Percentiles rank a stretch among this genome's conserved stretches.
These are phyloP conservation scores for Lepidocyrtinus sp. DNA, from an alignment of 2,888 invertebrate species.

Conservation along the genomic window DNA sequence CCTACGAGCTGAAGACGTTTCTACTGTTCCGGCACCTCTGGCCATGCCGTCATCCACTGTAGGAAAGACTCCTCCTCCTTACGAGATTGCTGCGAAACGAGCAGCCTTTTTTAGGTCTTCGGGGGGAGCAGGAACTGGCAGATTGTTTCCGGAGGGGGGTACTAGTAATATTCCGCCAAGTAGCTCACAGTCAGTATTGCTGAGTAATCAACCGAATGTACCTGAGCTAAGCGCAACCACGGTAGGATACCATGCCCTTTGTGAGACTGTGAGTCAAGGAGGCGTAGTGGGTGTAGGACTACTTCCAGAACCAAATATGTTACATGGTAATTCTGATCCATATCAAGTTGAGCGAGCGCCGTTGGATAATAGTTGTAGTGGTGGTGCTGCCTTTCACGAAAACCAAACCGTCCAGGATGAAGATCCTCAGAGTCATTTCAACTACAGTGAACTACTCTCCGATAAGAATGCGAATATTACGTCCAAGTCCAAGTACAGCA, in stretches of 20 bases:
- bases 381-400: conserved; percentile 16
- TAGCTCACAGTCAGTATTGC: too few relatives aligned
- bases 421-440: conserved; percentile 6
- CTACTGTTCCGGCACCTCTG: not conserved
- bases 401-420: conserved; percentile 23
- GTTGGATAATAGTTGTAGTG: too few relatives aligned
- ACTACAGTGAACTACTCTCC: conserved; percentile 18
- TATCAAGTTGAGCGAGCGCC: conserved; percentile 18
- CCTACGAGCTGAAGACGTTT: not conserved
- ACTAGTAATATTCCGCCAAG: not conserved
- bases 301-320: conserved; percentile 7
- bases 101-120: conserved; percentile 68
- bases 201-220: not conserved
- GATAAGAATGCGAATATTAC: conserved; percentile 43
- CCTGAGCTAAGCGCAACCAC: not conserved
- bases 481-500: conserved; percentile 10
- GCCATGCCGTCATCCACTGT: conserved; percentile 2
- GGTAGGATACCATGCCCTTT: too few relatives aligned
- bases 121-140: conserved; percentile 52
- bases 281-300: not conserved
- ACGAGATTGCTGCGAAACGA: conserved; percentile 68
- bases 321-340: not conserved
- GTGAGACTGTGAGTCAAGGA: not conserved
- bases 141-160: conserved; percentile 23
- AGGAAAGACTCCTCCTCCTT: conserved; percentile 67